phyloP scores from a whole-genome alignment of 2,888 invertebrate species.

The Eretmocerus hayati region DNA sequence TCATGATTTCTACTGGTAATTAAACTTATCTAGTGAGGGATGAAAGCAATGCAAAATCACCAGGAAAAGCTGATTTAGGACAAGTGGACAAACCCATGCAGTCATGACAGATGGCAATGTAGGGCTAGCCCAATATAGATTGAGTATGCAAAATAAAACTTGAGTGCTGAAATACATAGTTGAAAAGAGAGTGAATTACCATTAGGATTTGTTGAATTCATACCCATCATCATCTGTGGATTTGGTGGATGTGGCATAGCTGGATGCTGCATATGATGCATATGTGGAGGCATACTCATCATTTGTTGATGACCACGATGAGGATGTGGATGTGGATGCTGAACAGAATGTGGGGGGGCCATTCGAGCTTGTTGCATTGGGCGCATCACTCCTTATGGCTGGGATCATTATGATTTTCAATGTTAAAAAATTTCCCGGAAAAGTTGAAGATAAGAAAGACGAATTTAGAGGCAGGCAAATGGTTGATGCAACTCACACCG shows the following conservation, averaged over 20 bases:
- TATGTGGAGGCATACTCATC: constrained; percentile 40
- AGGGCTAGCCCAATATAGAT: not conserved
- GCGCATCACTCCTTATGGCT: constrained; percentile 34
- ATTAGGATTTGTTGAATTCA: constrained; percentile 45
- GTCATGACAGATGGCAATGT: not conserved
- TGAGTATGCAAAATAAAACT: not conserved
- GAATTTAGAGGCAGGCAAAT: too few species aligned
- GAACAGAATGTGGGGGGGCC: constrained; percentile 40
- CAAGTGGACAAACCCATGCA: constrained; percentile 19
- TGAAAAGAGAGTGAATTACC: too few species aligned
- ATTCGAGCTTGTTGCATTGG: constrained; percentile 45
- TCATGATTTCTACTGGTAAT: too few species aligned
- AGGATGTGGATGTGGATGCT: constrained; percentile 40
- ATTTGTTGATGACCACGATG: constrained; percentile 41
- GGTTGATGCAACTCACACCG: too few species aligned
- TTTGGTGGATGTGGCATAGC: constrained; percentile 41
- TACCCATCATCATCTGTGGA: constrained; percentile 51
- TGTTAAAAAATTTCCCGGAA: too few species aligned
- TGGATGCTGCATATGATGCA: constrained; percentile 40
- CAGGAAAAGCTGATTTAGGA: constrained; percentile 4
- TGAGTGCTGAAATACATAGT: not conserved
- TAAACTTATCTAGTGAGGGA: too few species aligned
- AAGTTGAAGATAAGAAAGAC: too few species aligned
- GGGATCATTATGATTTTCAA: too few species aligned
- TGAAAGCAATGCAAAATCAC: not conserved